Base-by-base conservation (phyloP, 2,113 vertebrate species). In the Ornithorhynchus anatinus region DNA sequence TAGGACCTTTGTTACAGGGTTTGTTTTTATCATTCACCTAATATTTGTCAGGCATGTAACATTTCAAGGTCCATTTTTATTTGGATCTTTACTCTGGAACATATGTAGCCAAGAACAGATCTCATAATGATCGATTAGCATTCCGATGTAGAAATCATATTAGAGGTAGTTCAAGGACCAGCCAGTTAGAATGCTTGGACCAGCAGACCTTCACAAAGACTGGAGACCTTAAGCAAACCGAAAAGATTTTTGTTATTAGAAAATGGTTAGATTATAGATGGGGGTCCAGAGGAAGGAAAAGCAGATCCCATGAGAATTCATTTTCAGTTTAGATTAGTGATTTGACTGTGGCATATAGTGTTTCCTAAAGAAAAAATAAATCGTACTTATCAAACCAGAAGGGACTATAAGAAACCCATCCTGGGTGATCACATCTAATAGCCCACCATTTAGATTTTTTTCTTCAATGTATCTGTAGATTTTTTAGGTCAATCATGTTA, bases 11-110 rank as follows among this genome's bases (percentile, higher is more conserved):
- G 40, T 15, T 19, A 54, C 64, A 47, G 5, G 0, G 16, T 73
- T 31, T 81, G 22, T 85, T 86, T 82, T 50, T 79, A 85, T 79
- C 59, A 25, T 43, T 36, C 48, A 38, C 36, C 59, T 6, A 72
- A 36, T 67, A 20, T 59, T 56, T 65, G 16, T 76, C 60, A 74
- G n/a, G 69, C 47, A 57, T 65, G 42, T 38, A 27, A 20, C 27
- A 42, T 47, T 53, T 69, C 35, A 44, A 17, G 68, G 53, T 42
- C 58, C 3, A 76, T 76, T 87, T 86, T 69, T 52, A 59, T 89
- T 67, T 72, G 45, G 53, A 35, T 79, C 32, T 81, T 65, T 81
- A 37, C 38, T 22, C 11, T 17, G 17, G 16, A 35, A 76, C 29
- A 51, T 58, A 77, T 75, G 40, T 13, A 62, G 53, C 64, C 76